These are phyloP conservation scores for Tenthredo mesomela DNA, from an alignment of 2,888 invertebrate species.

Conservation along the genomic window DNA sequence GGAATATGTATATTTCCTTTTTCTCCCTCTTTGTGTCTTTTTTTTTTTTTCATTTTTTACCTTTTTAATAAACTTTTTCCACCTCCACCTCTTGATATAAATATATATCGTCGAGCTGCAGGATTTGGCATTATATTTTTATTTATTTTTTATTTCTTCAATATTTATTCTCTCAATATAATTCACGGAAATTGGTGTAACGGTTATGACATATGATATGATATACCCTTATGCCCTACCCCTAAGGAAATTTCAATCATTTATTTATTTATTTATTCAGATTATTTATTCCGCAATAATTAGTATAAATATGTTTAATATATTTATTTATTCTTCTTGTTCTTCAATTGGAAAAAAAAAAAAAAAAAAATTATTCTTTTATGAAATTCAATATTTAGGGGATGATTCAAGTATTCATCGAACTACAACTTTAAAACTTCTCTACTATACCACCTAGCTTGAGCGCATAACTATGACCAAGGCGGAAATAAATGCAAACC, in stretches of 20 bases:
- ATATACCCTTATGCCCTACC: not conserved
- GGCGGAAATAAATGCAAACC: conserved; percentile 29
- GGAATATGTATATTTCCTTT: conserved; percentile 12
- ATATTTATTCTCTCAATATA: not conserved
- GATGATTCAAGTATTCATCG: not conserved
- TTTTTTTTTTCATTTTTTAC: no score
- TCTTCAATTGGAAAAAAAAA: not conserved
- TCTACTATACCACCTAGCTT: not conserved
- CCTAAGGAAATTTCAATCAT: not conserved
- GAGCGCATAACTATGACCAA: not conserved
- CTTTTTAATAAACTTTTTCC: not conserved
- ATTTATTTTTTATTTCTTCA: not conserved
- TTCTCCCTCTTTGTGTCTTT: not conserved
- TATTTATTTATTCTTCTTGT: not conserved
- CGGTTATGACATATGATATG: not conserved
- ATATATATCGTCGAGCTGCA: not conserved
- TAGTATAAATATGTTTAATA: no score
- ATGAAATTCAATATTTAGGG: no score
- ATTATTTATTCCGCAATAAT: no score
- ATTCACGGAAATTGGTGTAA: not conserved
- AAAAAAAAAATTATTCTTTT: no score
- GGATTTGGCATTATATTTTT: not conserved
- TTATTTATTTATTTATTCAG: not conserved
- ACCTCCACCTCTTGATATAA: not conserved
- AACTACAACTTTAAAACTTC: not conserved